These are phyloP conservation scores for Myotis davidii DNA, from an alignment of 2,113 vertebrate species.

Conservation along the genomic window DNA sequence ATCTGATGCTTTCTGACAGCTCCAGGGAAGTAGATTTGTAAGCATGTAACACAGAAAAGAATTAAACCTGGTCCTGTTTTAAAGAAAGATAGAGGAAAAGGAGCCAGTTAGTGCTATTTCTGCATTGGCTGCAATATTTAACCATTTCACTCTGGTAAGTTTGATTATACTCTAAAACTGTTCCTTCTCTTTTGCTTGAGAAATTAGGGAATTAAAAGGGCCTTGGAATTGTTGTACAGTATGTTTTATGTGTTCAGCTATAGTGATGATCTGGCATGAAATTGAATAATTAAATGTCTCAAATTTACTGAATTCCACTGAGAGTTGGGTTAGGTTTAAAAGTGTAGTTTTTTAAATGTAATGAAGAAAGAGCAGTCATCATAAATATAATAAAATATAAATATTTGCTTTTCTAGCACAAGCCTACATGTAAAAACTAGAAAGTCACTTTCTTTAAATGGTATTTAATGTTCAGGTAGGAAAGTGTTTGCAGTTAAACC, in stretches of 20 bases:
- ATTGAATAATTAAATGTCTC: conserved; percentile 14
- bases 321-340: neutral
- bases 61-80: conserved; percentile 3
- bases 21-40: neutral
- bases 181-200: conserved; percentile 4
- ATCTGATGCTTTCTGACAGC: conserved; percentile 66
- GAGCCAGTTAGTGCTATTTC: neutral
- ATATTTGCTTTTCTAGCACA: conserved; percentile 19
- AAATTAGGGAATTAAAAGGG: conserved; percentile 15
- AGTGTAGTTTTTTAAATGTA: conserved; percentile 31
- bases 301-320: conserved; percentile 7
- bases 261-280: conserved; percentile 15
- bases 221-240: neutral
- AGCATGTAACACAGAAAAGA: conserved; percentile 22
- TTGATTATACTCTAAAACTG: conserved; percentile 16
- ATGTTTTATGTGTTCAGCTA: conserved; percentile 2
- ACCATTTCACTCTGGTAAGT: conserved; percentile 38
- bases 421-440: neutral
- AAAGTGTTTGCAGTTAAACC: neutral
- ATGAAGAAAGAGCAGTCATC: conserved; percentile 9
- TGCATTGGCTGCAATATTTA: conserved; percentile 52
- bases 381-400: conserved; percentile 35
- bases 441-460: conserved; percentile 35
- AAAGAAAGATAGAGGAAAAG: neutral
- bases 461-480: neutral